phyloP scores from a whole-genome alignment of 2,797 vertebrate species.

The Periophthalmus magnuspinnatus region DNA sequence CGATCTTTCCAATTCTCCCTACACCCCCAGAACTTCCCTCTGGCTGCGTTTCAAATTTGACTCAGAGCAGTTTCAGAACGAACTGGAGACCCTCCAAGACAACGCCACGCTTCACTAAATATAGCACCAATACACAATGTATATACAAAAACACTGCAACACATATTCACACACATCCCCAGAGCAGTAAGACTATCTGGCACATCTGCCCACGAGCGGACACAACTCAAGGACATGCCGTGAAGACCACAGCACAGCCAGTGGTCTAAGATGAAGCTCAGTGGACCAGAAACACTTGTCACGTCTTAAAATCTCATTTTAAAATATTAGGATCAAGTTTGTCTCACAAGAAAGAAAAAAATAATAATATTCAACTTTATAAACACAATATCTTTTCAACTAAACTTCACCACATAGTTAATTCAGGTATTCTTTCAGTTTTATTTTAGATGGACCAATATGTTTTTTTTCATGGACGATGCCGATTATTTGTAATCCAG shows the following conservation, averaged over 20 bases:
- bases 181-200: not conserved
- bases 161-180: not conserved
- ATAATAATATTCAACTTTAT: no score
- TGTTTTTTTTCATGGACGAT: no score
- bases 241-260: not conserved
- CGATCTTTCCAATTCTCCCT: not conserved
- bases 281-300: not conserved
- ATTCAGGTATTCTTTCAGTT: not conserved
- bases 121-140: constrained; percentile 1
- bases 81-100: constrained; percentile 9
- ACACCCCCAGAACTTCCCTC: constrained; percentile 6
- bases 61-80: constrained; percentile 3
- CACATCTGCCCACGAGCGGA: constrained; percentile 5
- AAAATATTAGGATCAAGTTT: not conserved
- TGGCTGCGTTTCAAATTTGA: constrained; percentile 5
- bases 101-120: constrained; percentile 9
- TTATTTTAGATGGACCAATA: not conserved
- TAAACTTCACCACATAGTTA: no score
- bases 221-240: constrained; percentile 3
- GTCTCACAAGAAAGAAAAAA: not conserved
- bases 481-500: no score
- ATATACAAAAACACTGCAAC: constrained; percentile 1
- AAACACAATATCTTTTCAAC: not conserved
- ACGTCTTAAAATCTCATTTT: not conserved
- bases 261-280: not conserved